Evolutionary conservation across 2,113 vertebrate species (phyloP), one percentile per base, ranked within the genome.

Genomic region (Marcusenius ussheri): DNA sequence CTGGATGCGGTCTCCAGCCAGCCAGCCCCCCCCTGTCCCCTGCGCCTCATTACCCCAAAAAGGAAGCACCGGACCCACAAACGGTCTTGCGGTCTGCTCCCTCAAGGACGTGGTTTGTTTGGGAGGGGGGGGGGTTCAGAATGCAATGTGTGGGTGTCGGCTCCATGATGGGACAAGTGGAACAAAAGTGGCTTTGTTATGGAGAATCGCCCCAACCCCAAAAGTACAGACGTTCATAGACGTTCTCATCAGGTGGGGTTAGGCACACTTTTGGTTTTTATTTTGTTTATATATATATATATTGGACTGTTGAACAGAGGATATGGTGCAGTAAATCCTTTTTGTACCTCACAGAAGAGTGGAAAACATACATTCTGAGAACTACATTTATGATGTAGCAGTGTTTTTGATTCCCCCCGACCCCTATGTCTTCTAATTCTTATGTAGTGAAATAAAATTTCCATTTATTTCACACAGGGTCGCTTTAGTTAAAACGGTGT

Each of bases 171-270:
- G 85, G n/a, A 39, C 50, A 51, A 31, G 0, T n/a, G 49, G 47
- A 27, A 31, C n/a, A 91, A 90, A 91, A 91, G 89, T 85, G 91
- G 92, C 93, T 89, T 93, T 93, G 93, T 92, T 92, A 90, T 94
- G 91, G 92, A 93, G 90, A 91, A 93, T 95, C 95, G 93, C 94
- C 94, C 94, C 5, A 87, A 31, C 47, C 85, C 50, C 85, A 53
- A 31, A 50, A 50, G 46, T 31, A 87, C 84, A 5, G n/a, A 53
- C 47, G 5, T 50, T 50, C n/a, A 15, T 86, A 27, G 80, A 83
- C 2, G 80, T 83, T 46, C 15, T 21, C 80, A 42, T 83, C 6
- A 31, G 35, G 42, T 42, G 84, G 49, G 84, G 84, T 15, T 51
- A 47, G 83, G 46, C 19, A 8, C 24, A 5, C 24, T 50, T 77